Evolutionary conservation across 2,888 invertebrate species (phyloP).

Genomic region (Scaptomyza caliginosa): DNA sequence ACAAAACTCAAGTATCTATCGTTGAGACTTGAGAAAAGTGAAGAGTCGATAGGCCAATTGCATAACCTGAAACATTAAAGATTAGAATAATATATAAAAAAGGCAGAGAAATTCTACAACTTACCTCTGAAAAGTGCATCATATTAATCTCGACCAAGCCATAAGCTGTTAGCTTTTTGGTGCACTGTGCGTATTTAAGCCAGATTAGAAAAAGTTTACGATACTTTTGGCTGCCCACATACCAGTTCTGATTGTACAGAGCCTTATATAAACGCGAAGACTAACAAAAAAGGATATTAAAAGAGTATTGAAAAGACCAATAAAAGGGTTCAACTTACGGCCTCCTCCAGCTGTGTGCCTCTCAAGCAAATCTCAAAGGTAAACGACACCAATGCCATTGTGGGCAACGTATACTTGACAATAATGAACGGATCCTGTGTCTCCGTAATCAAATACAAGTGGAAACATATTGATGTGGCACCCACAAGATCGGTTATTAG

Average conservation of each 20-base stretch:
- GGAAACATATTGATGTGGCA: conserved; percentile 52
- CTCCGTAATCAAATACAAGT: conserved; percentile 57
- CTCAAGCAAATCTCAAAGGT: conserved; percentile 59
- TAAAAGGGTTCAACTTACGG: conserved; percentile 41
- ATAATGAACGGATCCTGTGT: conserved; percentile 24
- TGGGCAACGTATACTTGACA: conserved; percentile 18
- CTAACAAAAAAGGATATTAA: conserved; percentile 13
- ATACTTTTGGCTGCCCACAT: conserved; percentile 37
- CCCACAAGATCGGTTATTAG: conserved; percentile 43
- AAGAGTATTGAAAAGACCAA: no score
- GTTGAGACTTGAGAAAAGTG: conserved; percentile 56
- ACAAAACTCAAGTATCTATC: not conserved
- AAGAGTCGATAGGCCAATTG: conserved; percentile 61
- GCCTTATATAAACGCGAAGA: conserved; percentile 32
- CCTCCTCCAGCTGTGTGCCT: conserved; percentile 52
- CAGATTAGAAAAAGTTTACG: conserved; percentile 55
- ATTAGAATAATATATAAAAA: not conserved
- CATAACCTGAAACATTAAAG: conserved; percentile 43
- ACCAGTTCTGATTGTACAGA: conserved; percentile 56
- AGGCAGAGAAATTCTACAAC: not conserved
- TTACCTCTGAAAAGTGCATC: conserved; percentile 62
- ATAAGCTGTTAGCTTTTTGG: conserved; percentile 39
- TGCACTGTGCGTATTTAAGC: conserved; percentile 46
- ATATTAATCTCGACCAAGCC: conserved; percentile 57
- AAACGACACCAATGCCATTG: conserved; percentile 22